phyloP scores from a whole-genome alignment of 2,888 invertebrate genomes.

The Andrena praecox region DNA sequence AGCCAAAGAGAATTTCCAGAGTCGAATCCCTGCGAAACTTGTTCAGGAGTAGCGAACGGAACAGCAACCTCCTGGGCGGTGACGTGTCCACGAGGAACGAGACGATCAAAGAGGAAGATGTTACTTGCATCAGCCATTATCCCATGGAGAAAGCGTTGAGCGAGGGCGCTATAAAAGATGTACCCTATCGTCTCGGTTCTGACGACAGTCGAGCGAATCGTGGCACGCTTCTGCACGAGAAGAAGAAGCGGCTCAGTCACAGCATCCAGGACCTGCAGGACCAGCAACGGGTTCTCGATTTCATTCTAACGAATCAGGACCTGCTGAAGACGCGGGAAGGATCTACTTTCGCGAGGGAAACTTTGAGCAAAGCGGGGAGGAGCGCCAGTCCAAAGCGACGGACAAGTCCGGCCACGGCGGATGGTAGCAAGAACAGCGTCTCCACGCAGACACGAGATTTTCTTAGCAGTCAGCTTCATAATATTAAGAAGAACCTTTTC shows the following conservation, averaged over 20 bases:
- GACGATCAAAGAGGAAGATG: constrained; percentile 77
- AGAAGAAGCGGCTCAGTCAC: constrained; percentile 76
- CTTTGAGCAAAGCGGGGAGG: constrained; percentile 62
- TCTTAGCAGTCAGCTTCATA: constrained; percentile 47
- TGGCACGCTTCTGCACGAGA: constrained; percentile 58
- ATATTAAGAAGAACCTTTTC: constrained; percentile 78
- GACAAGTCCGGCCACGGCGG: constrained; percentile 36
- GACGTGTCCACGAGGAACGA: constrained; percentile 68
- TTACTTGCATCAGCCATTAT: constrained; percentile 66
- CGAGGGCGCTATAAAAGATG: constrained; percentile 77
- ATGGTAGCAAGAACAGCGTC: constrained; percentile 45
- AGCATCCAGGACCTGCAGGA: constrained; percentile 82
- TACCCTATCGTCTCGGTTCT: constrained; percentile 53
- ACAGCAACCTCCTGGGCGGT: constrained; percentile 65
- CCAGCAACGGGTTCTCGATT: constrained; percentile 80
- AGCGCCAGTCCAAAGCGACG: constrained; percentile 45
- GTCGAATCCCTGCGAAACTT: constrained; percentile 87
- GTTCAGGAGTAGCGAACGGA: constrained; percentile 83
- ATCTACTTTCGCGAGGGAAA: constrained; percentile 69
- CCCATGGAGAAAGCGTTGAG: constrained; percentile 81
- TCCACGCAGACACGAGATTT: constrained; percentile 53
- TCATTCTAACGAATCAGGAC: constrained; percentile 76
- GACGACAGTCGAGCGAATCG: constrained; percentile 63
- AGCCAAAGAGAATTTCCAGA: constrained; percentile 85
- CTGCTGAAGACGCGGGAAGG: constrained; percentile 75